These are phyloP conservation scores for Drosophila pandora DNA, from an alignment of 1,140 invertebrate genomes.

Conservation along the genomic window DNA sequence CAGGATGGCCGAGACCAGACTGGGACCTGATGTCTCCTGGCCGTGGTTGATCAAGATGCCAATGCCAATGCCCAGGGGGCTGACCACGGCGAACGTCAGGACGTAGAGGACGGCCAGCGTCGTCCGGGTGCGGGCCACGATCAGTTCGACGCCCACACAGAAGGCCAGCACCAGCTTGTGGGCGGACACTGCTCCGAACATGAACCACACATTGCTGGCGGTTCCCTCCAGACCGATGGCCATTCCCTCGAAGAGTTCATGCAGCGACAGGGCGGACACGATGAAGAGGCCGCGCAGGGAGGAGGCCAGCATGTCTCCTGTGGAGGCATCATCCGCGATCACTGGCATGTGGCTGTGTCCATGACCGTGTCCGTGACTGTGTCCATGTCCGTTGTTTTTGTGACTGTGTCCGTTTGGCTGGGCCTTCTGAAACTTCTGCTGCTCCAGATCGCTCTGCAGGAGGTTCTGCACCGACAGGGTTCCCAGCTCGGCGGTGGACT, in stretches of 20 bases:
- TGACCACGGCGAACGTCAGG: conserved; percentile 91
- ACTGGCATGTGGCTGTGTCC: conserved; percentile 84
- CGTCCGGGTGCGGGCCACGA: conserved; percentile 87
- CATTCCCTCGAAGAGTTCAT: conserved; percentile 96
- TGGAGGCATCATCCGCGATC: conserved; percentile 55
- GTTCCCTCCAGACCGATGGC: conserved; percentile 92
- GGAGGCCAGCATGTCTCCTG: conserved; percentile 87
- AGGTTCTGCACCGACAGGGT: conserved; percentile 67
- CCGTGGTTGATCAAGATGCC: conserved; percentile 88
- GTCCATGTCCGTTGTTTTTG: conserved; percentile 38
- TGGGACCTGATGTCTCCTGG: conserved; percentile 85
- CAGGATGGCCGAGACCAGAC: conserved; percentile 87
- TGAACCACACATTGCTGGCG: conserved; percentile 89
- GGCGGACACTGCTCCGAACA: conserved; percentile 93
- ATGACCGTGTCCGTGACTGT: conserved; percentile 76
- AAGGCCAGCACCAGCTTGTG: conserved; percentile 96
- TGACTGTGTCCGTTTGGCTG: conserved; percentile 34
- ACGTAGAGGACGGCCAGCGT: conserved; percentile 88
- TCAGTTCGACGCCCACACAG: conserved; percentile 92
- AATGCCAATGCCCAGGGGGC: conserved; percentile 91
- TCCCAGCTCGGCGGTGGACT: conserved; percentile 16
- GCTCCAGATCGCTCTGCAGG: conserved; percentile 62
- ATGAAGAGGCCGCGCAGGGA: conserved; percentile 90
- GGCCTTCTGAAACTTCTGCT: conserved; percentile 57
- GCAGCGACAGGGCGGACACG: conserved; percentile 94